phyloP scores from a whole-genome alignment of 2,797 vertebrate species.

The Prionace glauca region DNA sequence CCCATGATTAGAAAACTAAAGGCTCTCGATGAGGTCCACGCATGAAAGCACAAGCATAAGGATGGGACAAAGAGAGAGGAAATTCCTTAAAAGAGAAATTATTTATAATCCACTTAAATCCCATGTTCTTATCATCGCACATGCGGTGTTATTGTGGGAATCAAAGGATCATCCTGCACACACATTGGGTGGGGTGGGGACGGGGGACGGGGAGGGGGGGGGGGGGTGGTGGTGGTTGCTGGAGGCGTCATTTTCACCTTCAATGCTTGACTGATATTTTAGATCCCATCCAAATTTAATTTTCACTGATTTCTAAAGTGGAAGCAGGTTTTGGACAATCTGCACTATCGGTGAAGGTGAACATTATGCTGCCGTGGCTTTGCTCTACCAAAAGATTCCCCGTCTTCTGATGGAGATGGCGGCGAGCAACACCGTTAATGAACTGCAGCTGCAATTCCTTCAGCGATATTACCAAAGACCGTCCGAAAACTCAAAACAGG shows the following conservation, averaged over 20 bases:
- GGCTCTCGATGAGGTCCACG: background rate
- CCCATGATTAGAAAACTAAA: background rate
- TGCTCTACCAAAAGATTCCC: background rate
- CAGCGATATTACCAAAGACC: background rate
- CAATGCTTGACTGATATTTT: background rate
- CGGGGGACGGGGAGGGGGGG: too few relatives aligned
- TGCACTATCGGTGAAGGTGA: background rate
- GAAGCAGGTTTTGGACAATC: background rate
- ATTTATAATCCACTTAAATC: conserved; percentile 11
- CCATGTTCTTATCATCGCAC: background rate
- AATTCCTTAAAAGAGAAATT: background rate
- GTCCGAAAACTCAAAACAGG: background rate
- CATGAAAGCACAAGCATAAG: background rate
- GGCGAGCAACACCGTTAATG: background rate
- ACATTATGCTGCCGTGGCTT: background rate
- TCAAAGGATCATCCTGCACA: background rate
- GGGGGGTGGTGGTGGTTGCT: too few relatives aligned
- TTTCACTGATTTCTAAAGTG: background rate
- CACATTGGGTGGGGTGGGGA: too few relatives aligned
- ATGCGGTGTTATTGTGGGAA: background rate
- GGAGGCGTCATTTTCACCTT: background rate
- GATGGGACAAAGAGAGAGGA: background rate
- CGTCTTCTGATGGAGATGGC: background rate
- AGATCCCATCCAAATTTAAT: background rate
- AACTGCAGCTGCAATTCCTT: background rate